A percentile compares a stretch with the other conserved stretches of the same genome.
These are phyloP conservation scores for Typhlomys cinereus DNA, from an alignment of 2,113 vertebrate genomes.

Conservation along the genomic window DNA sequence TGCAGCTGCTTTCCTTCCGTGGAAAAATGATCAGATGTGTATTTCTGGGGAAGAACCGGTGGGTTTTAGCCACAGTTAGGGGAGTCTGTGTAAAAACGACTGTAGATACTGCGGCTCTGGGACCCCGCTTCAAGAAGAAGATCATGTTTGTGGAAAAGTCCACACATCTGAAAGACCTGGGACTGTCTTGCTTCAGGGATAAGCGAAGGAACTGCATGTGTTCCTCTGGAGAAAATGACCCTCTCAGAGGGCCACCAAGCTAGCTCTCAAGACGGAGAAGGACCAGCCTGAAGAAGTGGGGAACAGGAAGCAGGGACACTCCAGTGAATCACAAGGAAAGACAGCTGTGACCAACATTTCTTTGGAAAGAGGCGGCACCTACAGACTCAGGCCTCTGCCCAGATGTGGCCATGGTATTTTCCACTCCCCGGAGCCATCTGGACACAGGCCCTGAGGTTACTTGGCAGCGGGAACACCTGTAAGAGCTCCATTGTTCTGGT, in stretches of 20 bases:
- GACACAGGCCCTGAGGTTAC: too few relatives aligned
- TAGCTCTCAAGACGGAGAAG: background rate
- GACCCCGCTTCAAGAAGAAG: background rate
- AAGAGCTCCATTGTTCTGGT: background rate
- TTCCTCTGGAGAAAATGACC: background rate
- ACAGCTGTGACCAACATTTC: background rate
- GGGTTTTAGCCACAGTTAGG: background rate
- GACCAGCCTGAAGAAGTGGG: background rate
- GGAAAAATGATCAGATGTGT: background rate
- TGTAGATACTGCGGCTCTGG: too few relatives aligned
- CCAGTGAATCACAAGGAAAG: background rate
- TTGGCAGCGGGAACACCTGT: background rate
- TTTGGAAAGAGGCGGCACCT: slow-evolving; percentile 17
- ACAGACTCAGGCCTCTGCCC: background rate
- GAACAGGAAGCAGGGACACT: background rate
- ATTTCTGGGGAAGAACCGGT: background rate
- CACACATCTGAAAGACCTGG: background rate
- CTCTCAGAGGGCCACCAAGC: background rate
- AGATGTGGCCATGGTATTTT: background rate
- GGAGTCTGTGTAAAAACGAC: background rate
- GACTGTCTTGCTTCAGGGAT: background rate
- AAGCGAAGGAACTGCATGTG: background rate
- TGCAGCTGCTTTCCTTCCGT: background rate
- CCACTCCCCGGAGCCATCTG: background rate
- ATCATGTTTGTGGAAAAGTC: background rate